Base-by-base conservation (phyloP, 2,797 vertebrate genomes). In the Chrysocyon brachyurus region DNA sequence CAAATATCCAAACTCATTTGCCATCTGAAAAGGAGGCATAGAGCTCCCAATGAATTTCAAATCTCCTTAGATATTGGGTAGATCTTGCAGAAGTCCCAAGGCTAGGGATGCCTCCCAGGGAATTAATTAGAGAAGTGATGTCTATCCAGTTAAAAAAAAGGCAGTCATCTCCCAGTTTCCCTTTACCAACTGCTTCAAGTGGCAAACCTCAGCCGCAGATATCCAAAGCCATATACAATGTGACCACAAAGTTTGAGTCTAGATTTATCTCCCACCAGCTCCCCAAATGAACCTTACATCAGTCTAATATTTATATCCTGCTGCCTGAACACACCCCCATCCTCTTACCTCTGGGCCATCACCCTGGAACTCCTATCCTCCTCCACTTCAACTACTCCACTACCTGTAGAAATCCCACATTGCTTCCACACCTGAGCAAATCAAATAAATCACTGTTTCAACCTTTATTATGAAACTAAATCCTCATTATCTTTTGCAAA, bases 401-500 rank as follows among this genome's bases (percentile, higher is more conserved):
- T 21, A 91, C 22, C 64, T 87, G 11, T 46, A 54, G 19, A 92
- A 95, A 66, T 52, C 17, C 28, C 66, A 68, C 59, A 73, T 72
- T 40, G 49, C 36, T 97, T 91, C 36, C 59, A 92, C 95, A 92
- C 24, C 26, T 59, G 73, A 22, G 61, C 52, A 85, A 49, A 56
- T 66, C 46, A 77, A 54, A 26, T 19, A 79, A 82, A n/a, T 73
- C 61, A 22, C 12, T 54, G 17, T 70, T 64, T 86, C 78, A 31
- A 66, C 49, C 49, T 64, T 86, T 84, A 83, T 31, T 64, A 75
- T 3, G n/a, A 89, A 91, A 24, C 52, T 66, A 31, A 95, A 72
- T 28, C 19, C 46, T 73, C 17, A 2, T 46, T 66, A 89, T 1
- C 36, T 52, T 84, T 40, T 4, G 24, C 26, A 68, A 91, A 87